These are phyloP conservation scores for Machaerirhynchus nigripectus DNA, from an alignment of 2,113 vertebrate species.

Conservation along the genomic window DNA sequence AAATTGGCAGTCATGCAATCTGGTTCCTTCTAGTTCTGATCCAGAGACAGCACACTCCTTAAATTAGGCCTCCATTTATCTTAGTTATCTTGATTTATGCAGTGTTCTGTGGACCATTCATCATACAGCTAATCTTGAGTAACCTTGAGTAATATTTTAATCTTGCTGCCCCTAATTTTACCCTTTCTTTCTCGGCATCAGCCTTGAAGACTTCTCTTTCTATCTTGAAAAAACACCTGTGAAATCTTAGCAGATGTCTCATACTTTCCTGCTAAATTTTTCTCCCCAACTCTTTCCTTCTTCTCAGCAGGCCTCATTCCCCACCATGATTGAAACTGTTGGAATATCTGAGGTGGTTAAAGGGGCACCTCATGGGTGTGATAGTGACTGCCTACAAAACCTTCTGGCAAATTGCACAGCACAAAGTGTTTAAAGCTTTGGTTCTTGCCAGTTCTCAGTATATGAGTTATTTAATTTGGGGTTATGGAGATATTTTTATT, in stretches of 20 bases:
- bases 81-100: constrained; percentile 60
- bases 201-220: neutral
- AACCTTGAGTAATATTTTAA: constrained; percentile 59
- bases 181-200: neutral
- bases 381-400: neutral
- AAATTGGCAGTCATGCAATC: neutral
- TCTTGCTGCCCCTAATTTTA: constrained; percentile 35
- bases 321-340: neutral
- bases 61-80: constrained; percentile 59
- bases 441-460: neutral
- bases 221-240: neutral
- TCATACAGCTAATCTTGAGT: constrained; percentile 48
- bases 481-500: neutral
- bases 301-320: neutral
- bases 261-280: neutral
- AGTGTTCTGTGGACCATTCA: neutral
- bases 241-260: neutral
- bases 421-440: neutral
- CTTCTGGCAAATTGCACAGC: neutral
- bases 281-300: neutral
- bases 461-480: neutral
- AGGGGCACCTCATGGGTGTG: neutral
- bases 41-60: constrained; percentile 8
- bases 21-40: constrained; percentile 11
- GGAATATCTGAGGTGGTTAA: neutral